A percentile compares a stretch with the other conserved stretches of the same genome.
These are phyloP conservation scores for Drosophila nannoptera DNA, from an alignment of 1,140 invertebrate species.

Conservation along the genomic window DNA sequence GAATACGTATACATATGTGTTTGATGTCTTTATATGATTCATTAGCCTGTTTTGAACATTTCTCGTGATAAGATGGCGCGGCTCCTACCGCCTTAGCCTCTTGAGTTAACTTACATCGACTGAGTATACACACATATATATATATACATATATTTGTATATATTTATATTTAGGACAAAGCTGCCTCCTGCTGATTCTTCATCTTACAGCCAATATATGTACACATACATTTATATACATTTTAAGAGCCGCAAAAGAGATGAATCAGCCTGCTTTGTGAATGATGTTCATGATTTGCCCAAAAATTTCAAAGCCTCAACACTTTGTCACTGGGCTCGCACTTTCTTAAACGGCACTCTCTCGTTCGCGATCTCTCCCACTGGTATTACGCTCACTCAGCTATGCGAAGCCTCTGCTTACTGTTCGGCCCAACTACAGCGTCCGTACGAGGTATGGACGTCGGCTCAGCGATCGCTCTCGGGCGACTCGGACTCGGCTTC, in stretches of 20 bases:
- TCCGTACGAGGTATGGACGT: too few species aligned
- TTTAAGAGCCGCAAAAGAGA: neutral
- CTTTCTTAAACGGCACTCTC: neutral
- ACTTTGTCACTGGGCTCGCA: conserved; percentile 10
- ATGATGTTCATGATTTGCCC: conserved; percentile 13
- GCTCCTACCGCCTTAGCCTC: conserved; percentile 3
- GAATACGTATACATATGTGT: conserved; percentile 49
- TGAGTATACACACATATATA: too few species aligned
- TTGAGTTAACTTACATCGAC: too few species aligned
- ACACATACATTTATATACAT: neutral
- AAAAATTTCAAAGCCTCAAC: conserved; percentile 17
- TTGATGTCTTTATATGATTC: conserved; percentile 70
- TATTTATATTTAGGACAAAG: neutral
- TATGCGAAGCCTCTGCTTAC: too few species aligned
- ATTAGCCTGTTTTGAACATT: conserved; percentile 51
- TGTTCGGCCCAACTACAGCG: too few species aligned
- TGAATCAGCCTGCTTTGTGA: conserved; percentile 8
- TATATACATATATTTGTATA: conserved; percentile 37
- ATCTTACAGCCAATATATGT: neutral
- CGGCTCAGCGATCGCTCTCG: too few species aligned
- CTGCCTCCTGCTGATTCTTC: too few species aligned
- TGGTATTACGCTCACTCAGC: conserved; percentile 5
- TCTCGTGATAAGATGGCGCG: conserved; percentile 45
- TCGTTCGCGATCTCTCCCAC: neutral
- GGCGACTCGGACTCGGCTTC: neutral